Percentiles rank a stretch among this genome's conserved stretches.
Conservation (phyloP, 30 jellyfish, hydroid and myxozoan genomes). For the Thelohanellus kitauei region DNA sequence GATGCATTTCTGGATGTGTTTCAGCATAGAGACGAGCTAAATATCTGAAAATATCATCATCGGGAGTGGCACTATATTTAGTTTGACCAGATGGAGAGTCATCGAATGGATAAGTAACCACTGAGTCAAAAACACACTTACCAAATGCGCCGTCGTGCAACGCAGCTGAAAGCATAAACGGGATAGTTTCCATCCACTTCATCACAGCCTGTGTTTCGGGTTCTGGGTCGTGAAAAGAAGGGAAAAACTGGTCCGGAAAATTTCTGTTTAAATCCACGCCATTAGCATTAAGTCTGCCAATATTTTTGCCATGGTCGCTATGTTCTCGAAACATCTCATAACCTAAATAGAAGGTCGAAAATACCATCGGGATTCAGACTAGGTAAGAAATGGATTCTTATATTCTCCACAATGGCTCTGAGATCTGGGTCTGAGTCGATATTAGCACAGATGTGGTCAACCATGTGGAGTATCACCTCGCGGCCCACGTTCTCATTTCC, state of each 20-base stretch:
- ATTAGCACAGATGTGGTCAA: slow-evolving; percentile 38
- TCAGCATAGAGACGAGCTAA: slow-evolving; percentile 81
- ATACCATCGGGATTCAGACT: slow-evolving; percentile 86
- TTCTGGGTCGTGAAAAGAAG: slow-evolving; percentile 34
- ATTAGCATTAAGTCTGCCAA: slow-evolving; percentile 73
- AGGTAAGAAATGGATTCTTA: slow-evolving; percentile 65
- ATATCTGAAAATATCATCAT: slow-evolving; percentile 71
- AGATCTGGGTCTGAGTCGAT: slow-evolving; percentile 25
- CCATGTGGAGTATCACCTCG: slow-evolving; percentile 34
- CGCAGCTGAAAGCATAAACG: slow-evolving; percentile 52
- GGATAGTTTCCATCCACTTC: slow-evolving; percentile 40
- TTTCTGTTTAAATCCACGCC: slow-evolving; percentile 89
- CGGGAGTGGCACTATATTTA: slow-evolving; percentile 85
- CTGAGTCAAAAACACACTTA: slow-evolving; percentile 2
- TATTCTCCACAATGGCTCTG: slow-evolving; percentile 24
- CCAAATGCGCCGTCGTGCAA: slow-evolving; percentile 79
- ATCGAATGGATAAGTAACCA: slow-evolving; percentile 86
- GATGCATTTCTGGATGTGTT: slow-evolving; percentile 87
- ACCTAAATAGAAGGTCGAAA: neutral
- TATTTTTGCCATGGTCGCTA: slow-evolving; percentile 19
- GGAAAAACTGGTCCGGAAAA: slow-evolving; percentile 92
- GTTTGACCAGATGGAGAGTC: slow-evolving; percentile 96
- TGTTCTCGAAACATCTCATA: slow-evolving; percentile 57
- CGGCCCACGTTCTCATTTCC: slow-evolving; percentile 87
- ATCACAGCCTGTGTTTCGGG: slow-evolving; percentile 73